These are phyloP conservation scores for Trimorus sp. DNA, from an alignment of 2,888 invertebrate species.

Conservation along the genomic window DNA sequence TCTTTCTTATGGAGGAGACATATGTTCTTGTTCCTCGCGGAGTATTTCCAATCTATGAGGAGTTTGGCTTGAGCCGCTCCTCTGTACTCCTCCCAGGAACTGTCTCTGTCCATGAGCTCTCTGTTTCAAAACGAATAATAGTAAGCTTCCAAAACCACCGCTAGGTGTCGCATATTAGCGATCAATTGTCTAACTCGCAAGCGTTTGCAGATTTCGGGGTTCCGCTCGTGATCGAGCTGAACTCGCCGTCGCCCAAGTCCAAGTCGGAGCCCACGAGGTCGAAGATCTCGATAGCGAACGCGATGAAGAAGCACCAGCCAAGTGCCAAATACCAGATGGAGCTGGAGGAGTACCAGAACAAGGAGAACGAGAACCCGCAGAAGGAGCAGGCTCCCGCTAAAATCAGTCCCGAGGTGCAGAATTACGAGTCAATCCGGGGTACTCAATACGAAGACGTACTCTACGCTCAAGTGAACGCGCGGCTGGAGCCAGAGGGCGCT, in stretches of 20 bases:
- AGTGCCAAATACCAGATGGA: conserved; percentile 78
- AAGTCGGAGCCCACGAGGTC: conserved; percentile 72
- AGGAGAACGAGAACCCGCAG: conserved; percentile 87
- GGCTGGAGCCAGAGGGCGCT: conserved; percentile 78
- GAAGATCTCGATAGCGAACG: conserved; percentile 76
- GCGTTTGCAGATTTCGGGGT: conserved; percentile 79
- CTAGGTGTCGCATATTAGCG: too few relatives aligned
- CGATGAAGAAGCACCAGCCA: conserved; percentile 71
- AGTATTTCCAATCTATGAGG: too few relatives aligned
- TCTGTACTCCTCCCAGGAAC: too few relatives aligned
- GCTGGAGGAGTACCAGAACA: conserved; percentile 85
- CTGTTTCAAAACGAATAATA: too few relatives aligned
- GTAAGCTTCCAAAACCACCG: too few relatives aligned
- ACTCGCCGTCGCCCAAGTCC: conserved; percentile 71
- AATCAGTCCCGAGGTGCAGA: conserved; percentile 57
- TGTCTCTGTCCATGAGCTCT: too few relatives aligned
- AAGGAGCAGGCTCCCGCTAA: conserved; percentile 69
- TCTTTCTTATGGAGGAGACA: too few relatives aligned
- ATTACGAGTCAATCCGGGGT: conserved; percentile 58
- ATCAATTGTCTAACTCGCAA: too few relatives aligned
- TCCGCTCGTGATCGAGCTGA: conserved; percentile 74
- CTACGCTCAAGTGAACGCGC: conserved; percentile 77
- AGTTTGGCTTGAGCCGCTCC: too few relatives aligned
- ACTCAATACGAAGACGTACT: conserved; percentile 72
- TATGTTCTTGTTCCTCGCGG: too few relatives aligned